Conservation (phyloP, 2,888 invertebrate species). For the Tholera decimalis region DNA sequence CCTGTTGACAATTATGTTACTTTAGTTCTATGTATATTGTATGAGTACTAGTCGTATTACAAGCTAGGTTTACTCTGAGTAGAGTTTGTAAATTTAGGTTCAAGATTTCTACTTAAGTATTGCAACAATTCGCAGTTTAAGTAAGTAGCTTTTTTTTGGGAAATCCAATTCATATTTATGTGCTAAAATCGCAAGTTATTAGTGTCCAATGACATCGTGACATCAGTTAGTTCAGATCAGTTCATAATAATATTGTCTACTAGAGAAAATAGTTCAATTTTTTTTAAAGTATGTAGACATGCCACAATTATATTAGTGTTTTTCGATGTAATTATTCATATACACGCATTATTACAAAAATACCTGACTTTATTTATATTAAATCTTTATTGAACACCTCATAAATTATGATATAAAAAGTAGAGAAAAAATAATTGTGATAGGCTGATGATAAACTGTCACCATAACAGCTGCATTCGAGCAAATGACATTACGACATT, state of each 20-base stretch:
- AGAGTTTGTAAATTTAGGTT: background rate
- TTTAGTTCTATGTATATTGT: constrained; percentile 1
- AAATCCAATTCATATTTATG: background rate
- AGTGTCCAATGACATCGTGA: background rate
- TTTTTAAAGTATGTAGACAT: background rate
- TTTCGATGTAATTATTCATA: background rate
- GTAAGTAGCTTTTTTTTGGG: background rate
- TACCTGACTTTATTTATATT: too few species aligned
- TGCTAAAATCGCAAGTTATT: background rate
- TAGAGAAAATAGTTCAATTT: background rate
- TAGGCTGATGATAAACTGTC: background rate
- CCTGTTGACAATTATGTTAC: constrained; percentile 81
- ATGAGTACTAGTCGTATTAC: background rate
- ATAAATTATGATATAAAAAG: too few species aligned
- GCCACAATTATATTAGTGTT: too few species aligned
- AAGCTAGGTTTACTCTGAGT: background rate
- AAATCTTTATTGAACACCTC: too few species aligned
- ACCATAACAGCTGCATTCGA: constrained; percentile 12
- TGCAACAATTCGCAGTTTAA: background rate
- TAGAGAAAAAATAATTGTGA: too few species aligned
- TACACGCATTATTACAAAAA: too few species aligned
- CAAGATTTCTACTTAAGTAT: background rate
- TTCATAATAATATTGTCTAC: background rate
- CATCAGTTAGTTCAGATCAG: background rate
- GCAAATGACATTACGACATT: constrained; percentile 3